Percentiles rank a stretch among this genome's conserved stretches.
phyloP scores from a whole-genome alignment of 1,140 invertebrate species.

The Drosophila ficusphila region DNA sequence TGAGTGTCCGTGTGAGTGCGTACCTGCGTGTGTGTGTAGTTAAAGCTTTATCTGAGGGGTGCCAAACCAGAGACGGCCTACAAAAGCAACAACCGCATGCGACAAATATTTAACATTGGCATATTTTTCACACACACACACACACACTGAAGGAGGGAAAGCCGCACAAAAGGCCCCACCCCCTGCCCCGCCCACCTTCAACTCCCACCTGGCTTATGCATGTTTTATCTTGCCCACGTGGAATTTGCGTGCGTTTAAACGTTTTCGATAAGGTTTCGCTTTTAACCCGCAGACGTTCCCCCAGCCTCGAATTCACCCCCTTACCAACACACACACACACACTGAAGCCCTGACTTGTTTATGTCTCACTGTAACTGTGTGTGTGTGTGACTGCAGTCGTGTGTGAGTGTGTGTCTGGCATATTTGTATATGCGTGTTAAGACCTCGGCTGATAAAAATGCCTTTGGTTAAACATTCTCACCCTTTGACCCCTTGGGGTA shows the following conservation, averaged over 20 bases:
- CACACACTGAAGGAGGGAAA: background rate
- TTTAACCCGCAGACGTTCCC: slow-evolving; percentile 71
- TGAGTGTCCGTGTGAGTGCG: slow-evolving; percentile 31
- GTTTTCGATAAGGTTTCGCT: slow-evolving; percentile 80
- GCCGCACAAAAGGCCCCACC: slow-evolving; percentile 20
- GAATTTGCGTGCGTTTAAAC: slow-evolving; percentile 82
- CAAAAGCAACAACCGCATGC: slow-evolving; percentile 57
- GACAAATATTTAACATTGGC: slow-evolving; percentile 82
- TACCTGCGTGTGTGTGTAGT: slow-evolving; percentile 61
- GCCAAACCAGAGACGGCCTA: slow-evolving; percentile 57
- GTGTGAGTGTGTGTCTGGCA: slow-evolving; percentile 40
- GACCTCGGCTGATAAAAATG: slow-evolving; percentile 81
- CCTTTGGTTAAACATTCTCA: slow-evolving; percentile 70
- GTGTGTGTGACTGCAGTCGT: slow-evolving; percentile 18
- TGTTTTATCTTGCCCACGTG: slow-evolving; percentile 81
- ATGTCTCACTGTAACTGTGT: slow-evolving; percentile 37
- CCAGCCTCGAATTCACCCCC: slow-evolving; percentile 11
- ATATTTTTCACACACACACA: slow-evolving; percentile 74
- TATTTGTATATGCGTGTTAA: slow-evolving; percentile 79
- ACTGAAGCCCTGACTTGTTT: slow-evolving; percentile 38
- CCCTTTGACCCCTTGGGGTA: slow-evolving; percentile 55
- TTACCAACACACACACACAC: slow-evolving; percentile 2
- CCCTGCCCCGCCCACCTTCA: slow-evolving; percentile 33
- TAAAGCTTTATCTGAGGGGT: slow-evolving; percentile 78
- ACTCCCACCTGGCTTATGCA: slow-evolving; percentile 66